Percentiles rank a stretch among this genome's conserved stretches.
Evolutionary conservation across 2,797 vertebrate genomes (phyloP).

Genomic region (Falco novaeseelandiae): DNA sequence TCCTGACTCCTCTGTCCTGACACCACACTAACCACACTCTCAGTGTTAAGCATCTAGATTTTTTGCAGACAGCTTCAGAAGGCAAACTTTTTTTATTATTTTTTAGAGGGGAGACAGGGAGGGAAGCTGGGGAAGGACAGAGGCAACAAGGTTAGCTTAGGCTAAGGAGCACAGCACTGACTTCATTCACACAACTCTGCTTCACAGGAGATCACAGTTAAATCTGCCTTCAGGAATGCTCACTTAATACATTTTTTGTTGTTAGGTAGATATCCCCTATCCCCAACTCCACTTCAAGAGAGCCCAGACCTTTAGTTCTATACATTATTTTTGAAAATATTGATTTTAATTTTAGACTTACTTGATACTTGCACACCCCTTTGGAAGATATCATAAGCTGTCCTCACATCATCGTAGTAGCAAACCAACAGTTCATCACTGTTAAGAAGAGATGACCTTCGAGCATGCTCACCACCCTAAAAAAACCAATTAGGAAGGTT

Average conservation of each 20-base stretch:
- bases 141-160: not conserved
- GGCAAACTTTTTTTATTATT: not conserved
- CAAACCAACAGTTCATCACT: slow-evolving; percentile 71
- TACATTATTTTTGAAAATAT: not conserved
- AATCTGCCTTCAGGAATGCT: not conserved
- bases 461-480: slow-evolving; percentile 82
- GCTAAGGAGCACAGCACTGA: not conserved
- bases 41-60: not conserved
- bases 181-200: not conserved
- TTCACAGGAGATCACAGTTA: not conserved
- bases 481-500: not conserved
- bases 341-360: slow-evolving; percentile 75
- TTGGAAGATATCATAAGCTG: slow-evolving; percentile 87
- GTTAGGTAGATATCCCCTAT: not conserved
- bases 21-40: not conserved
- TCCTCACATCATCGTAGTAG: slow-evolving; percentile 87
- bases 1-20: rapidly evolving
- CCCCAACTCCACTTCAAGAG: not conserved
- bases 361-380: slow-evolving; percentile 89
- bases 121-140: not conserved
- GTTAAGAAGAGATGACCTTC: slow-evolving; percentile 82
- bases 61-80: not conserved
- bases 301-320: not conserved
- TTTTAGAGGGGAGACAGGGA: rapidly evolving
- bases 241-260: not conserved